A percentile compares a stretch with the other conserved stretches of the same genome.
Conservation (phyloP, 2,797 vertebrate genomes). For the Dipus sagitta region DNA sequence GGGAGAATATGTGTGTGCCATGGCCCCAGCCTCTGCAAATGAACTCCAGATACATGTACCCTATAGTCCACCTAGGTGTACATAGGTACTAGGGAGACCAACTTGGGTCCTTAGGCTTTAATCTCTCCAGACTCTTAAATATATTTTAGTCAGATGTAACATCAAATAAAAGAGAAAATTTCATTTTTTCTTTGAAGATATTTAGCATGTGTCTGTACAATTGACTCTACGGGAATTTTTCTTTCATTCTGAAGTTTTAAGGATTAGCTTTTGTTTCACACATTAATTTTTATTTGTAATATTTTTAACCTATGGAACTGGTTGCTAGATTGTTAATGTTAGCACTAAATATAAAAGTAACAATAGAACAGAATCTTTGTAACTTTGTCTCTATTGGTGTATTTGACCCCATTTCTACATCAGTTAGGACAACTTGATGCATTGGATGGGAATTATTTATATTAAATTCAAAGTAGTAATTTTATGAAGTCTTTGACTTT, state of each 20-base stretch:
- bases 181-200: background rate
- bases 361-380: background rate
- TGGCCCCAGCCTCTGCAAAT: no score
- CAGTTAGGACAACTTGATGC: background rate
- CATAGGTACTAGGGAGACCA: no score
- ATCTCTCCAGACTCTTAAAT: no score
- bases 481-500: background rate
- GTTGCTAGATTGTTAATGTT: background rate
- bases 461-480: background rate
- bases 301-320: background rate
- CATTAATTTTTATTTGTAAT: background rate
- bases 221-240: background rate
- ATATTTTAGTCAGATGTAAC: background rate
- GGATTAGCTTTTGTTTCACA: background rate
- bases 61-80: no score
- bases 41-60: no score
- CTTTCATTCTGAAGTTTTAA: constrained; percentile 7
- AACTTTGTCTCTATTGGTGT: background rate
- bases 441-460: background rate
- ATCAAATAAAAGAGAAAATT: background rate
- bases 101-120: no score
- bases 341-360: background rate
- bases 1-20: no score
- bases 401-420: background rate
- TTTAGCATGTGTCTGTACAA: background rate